phyloP scores from a whole-genome alignment of 1,140 invertebrate species.

The Orchestia grillus region DNA sequence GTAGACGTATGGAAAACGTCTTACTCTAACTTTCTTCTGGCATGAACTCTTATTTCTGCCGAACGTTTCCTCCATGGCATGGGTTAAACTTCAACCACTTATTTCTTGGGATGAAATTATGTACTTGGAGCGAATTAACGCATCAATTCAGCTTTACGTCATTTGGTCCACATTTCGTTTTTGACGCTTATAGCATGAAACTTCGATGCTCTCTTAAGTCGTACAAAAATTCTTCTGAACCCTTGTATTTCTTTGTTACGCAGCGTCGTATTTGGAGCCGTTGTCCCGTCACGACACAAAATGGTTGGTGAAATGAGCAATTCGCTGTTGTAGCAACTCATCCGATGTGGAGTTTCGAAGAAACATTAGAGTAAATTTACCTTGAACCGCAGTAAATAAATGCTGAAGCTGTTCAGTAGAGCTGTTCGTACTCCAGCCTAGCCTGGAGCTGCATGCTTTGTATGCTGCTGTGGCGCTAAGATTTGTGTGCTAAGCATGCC shows the following conservation, averaged over 20 bases:
- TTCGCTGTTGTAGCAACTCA: neutral
- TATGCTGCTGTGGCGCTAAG: neutral
- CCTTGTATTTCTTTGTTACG: neutral
- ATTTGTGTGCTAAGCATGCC: neutral
- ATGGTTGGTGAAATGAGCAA: neutral
- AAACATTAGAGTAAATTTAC: neutral
- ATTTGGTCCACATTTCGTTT: neutral
- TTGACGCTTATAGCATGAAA: neutral
- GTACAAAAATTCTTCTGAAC: neutral
- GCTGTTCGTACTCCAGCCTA: neutral
- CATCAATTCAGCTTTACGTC: neutral
- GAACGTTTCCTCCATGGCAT: no score
- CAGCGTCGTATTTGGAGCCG: neutral
- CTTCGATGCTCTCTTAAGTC: neutral
- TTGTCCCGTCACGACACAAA: neutral
- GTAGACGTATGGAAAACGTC: neutral
- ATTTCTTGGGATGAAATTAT: no score
- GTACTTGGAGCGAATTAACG: no score
- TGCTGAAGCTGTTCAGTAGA: neutral
- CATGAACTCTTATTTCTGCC: no score
- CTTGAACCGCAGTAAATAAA: neutral
- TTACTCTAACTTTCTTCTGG: no score
- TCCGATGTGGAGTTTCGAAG: neutral
- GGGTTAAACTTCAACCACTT: no score
- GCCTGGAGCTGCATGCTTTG: neutral